Evolutionary conservation across 1,140 invertebrate species (phyloP), one percentile per base, ranked within the genome.

Genomic region (Lordiphosa collinella): DNA sequence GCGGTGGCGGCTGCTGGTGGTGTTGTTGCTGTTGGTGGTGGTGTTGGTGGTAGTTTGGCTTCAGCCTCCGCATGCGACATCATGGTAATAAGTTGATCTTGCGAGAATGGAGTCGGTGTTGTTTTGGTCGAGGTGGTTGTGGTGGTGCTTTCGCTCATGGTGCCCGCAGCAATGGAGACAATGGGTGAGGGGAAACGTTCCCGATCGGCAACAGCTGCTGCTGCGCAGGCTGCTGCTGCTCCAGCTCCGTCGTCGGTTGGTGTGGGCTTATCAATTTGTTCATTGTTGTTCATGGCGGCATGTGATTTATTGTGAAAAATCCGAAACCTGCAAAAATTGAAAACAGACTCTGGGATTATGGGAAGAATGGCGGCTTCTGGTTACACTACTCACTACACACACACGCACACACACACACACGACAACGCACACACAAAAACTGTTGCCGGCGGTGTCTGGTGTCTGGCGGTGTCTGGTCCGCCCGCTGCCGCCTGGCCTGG

Each of bases 71-170:
- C 37, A 2, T 70, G 63, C 38, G 73, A 66, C 75, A 74, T 79
- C 58, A 79, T 74, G 25, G 56, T 74, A 38, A 32, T 59, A 34
- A 74, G 52, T 47, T 70, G 66, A 40, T 82, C 76, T 62, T 72
- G 56, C 1, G 69, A 67, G 22, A 68, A 63, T 40, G 76, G 76
- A 34, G 78, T 84, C 51, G 86, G 86, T 50, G 86, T 88, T 5
- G 86, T 88, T 40, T 82, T 88, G 25, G 86, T 88, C 29, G 70
- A 78, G 41, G 86, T 88, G 9, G 86, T 88, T 32, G 86, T 87
- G 13, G 80, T 86, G 6, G 86, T 88, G 37, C 82, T 84, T 46
- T 86, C 78, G 47, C 82, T 88, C 59, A 88, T 71, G 38, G 76
- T 79, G 10, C 82, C 78, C 55, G 76, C 64, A 37, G 86, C 86